A percentile compares a stretch with the other conserved stretches of the same genome.
Conservation (phyloP, 2,888 invertebrate species). For the Agrotis exclamationis region DNA sequence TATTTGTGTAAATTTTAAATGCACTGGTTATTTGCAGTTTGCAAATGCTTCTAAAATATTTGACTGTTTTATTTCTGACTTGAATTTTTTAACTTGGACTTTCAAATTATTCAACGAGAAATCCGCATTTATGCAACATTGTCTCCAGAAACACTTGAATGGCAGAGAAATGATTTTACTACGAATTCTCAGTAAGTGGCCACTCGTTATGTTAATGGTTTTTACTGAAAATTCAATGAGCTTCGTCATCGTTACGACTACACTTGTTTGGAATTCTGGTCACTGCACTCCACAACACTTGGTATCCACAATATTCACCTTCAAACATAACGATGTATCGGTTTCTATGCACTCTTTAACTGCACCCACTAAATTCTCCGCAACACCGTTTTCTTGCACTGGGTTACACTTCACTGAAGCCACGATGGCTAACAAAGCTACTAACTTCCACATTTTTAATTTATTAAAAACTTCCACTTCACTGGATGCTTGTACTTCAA, state of each 20-base stretch:
- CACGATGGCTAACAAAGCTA: conserved; percentile 82
- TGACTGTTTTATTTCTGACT: neutral
- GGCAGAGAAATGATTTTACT: conserved; percentile 21
- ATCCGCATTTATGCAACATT: conserved; percentile 1
- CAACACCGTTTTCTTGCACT: conserved; percentile 83
- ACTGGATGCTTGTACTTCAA: conserved; percentile 74
- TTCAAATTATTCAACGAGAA: neutral
- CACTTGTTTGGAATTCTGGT: conserved; percentile 70
- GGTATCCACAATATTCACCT: conserved; percentile 88
- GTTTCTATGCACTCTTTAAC: conserved; percentile 91
- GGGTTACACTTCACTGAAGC: conserved; percentile 83
- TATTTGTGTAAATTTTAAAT: neutral
- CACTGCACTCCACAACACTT: conserved; percentile 73
- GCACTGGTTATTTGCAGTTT: neutral
- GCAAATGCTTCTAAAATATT: neutral
- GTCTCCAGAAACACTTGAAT: conserved; percentile 11
- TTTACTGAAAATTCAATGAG: conserved; percentile 51
- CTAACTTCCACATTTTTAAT: conserved; percentile 82
- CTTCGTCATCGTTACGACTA: conserved; percentile 29
- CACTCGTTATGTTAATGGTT: conserved; percentile 41
- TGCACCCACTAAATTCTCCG: conserved; percentile 86
- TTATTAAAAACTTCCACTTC: conserved; percentile 51
- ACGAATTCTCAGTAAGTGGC: conserved; percentile 44
- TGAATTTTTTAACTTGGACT: neutral
- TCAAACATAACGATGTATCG: conserved; percentile 92